Evolutionary conservation across 2,888 invertebrate species (phyloP).

Genomic region (Yponomeuta evonymella): DNA sequence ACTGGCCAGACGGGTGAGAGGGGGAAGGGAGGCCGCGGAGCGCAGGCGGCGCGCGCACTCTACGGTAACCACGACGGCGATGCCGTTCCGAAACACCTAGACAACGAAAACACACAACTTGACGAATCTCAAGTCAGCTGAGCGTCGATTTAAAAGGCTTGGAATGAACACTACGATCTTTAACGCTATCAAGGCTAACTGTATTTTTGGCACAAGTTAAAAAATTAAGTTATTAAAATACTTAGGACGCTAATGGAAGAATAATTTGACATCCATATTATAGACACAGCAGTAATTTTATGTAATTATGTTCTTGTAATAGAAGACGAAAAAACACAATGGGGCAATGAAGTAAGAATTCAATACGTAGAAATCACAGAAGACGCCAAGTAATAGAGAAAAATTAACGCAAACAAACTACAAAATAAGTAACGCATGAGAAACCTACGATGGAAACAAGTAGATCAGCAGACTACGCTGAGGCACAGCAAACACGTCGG

Average conservation of each 20-base stretch:
- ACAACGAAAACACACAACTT: constrained; percentile 6
- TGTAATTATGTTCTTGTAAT: not conserved
- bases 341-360: not conserved
- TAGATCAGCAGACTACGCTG: constrained; percentile 33
- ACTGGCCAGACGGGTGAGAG: constrained; percentile 62
- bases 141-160: not conserved
- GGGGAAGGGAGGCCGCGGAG: constrained; percentile 48
- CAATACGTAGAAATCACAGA: not conserved
- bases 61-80: constrained; percentile 53
- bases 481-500: constrained; percentile 34
- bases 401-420: no score
- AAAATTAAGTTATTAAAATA: not conserved
- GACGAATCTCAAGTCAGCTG: not conserved
- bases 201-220: constrained; percentile 8
- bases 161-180: constrained; percentile 37
- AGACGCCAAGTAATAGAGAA: not conserved
- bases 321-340: not conserved
- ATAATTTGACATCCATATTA: not conserved
- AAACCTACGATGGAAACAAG: constrained; percentile 27
- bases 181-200: constrained; percentile 57
- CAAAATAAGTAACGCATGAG: constrained; percentile 22
- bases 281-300: not conserved
- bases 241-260: not conserved
- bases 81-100: constrained; percentile 66
- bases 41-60: constrained; percentile 67